Percentiles rank a stretch among this genome's conserved stretches.
Conservation (phyloP, 1,140 invertebrate species). For the Laupala kohalensis region DNA sequence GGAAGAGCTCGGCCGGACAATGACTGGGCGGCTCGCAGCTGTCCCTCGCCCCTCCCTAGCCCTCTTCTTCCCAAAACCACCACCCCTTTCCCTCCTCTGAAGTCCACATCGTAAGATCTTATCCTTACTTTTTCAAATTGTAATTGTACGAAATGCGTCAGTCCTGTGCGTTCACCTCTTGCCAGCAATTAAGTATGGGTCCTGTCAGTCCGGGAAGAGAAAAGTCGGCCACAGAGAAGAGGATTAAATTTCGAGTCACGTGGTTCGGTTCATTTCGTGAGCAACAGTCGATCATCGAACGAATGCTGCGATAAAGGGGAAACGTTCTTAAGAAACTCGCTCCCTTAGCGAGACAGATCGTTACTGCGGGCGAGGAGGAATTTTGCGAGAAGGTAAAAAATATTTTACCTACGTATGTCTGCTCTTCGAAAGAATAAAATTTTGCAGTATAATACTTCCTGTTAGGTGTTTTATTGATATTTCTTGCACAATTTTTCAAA, state of each 20-base stretch:
- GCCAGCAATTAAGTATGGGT: too few species aligned
- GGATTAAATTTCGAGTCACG: not conserved
- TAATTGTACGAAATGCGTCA: not conserved
- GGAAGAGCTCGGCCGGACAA: not conserved
- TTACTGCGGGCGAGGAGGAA: too few species aligned
- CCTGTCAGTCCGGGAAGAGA: too few species aligned
- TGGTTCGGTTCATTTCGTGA: not conserved
- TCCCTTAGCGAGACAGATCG: not conserved
- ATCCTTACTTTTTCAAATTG: not conserved
- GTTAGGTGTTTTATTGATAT: too few species aligned
- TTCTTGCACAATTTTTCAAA: too few species aligned
- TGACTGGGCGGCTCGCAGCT: not conserved
- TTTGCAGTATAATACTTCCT: too few species aligned
- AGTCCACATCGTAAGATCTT: not conserved
- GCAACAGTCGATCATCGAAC: not conserved
- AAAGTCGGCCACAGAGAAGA: not conserved
- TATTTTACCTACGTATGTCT: too few species aligned
- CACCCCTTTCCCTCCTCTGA: not conserved
- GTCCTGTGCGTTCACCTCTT: not conserved
- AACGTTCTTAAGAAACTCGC: not conserved
- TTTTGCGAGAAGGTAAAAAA: too few species aligned
- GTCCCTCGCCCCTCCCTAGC: not conserved
- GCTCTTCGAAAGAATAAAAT: too few species aligned
- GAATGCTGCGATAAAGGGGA: not conserved
- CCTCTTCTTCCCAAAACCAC: not conserved